phyloP scores from a whole-genome alignment of 2,797 vertebrate species.

The Rachycentron canadum region DNA sequence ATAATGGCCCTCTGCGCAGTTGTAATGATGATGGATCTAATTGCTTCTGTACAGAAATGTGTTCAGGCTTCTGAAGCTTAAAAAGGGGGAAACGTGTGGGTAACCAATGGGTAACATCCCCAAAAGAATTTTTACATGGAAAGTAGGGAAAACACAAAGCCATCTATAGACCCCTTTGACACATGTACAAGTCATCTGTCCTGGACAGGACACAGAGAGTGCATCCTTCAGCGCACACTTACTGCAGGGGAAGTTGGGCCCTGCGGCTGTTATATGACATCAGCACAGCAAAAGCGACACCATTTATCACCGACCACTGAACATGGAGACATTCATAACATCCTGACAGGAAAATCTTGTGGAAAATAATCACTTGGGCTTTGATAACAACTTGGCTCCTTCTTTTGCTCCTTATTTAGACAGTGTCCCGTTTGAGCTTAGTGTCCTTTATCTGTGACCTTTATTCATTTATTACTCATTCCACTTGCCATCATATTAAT shows the following conservation, averaged over 20 bases:
- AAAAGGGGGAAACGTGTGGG: slow-evolving; percentile 28
- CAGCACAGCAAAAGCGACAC: slow-evolving; percentile 88
- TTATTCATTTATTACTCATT: slow-evolving; percentile 20
- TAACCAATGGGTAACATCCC: slow-evolving; percentile 15
- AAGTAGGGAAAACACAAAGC: slow-evolving; percentile 48
- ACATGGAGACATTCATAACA: slow-evolving; percentile 99
- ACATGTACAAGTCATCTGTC: slow-evolving; percentile 53
- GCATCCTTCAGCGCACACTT: slow-evolving; percentile 80
- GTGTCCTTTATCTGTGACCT: slow-evolving; percentile 36
- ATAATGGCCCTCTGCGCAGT: slow-evolving; percentile 55
- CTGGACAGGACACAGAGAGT: slow-evolving; percentile 70
- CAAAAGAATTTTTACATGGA: slow-evolving; percentile 50
- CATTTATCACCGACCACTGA: slow-evolving; percentile 94
- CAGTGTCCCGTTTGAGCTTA: slow-evolving; percentile 69
- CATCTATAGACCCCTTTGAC: slow-evolving; percentile 13
- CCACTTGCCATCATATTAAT: not conserved
- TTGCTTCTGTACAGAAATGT: slow-evolving; percentile 75
- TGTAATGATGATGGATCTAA: slow-evolving; percentile 71
- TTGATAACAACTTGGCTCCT: slow-evolving; percentile 89
- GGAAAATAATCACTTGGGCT: slow-evolving; percentile 96
- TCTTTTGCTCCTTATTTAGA: slow-evolving; percentile 69
- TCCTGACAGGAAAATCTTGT: slow-evolving; percentile 99
- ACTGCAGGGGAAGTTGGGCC: slow-evolving; percentile 88
- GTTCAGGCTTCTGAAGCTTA: slow-evolving; percentile 50
- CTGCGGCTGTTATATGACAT: slow-evolving; percentile 94